phyloP scores from a whole-genome alignment of 2,113 vertebrate genomes.

The Cyrtonyx montezumae region DNA sequence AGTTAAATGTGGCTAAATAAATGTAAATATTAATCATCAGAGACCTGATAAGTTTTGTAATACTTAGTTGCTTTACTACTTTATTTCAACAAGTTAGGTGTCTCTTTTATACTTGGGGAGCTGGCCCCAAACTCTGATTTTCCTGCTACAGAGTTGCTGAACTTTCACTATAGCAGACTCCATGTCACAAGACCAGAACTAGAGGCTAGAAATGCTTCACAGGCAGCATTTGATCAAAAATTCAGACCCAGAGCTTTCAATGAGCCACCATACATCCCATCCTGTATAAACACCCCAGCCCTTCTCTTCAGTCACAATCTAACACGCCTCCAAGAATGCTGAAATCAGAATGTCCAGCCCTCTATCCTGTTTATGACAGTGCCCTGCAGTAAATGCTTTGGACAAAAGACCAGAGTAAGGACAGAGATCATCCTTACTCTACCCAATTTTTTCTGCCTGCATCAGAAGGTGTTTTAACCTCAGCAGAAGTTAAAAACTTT shows the following conservation, averaged over 20 bases:
- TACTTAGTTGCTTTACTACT: background rate
- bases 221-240: background rate
- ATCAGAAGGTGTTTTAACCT: background rate
- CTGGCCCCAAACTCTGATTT: background rate
- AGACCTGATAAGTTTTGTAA: background rate
- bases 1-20: background rate
- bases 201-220: background rate
- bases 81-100: background rate
- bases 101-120: background rate
- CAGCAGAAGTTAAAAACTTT: background rate
- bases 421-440: background rate
- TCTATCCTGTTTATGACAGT: background rate
- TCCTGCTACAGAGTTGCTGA: background rate
- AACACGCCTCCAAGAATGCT: background rate
- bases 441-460: background rate
- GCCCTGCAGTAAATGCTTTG: background rate
- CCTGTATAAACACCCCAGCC: background rate
- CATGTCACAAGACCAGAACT: background rate
- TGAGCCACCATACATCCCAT: background rate
- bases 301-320: background rate
- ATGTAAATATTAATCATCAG: background rate
- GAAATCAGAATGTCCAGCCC: background rate
- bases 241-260: background rate
- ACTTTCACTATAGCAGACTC: background rate
- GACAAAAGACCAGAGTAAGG: background rate